Conservation (phyloP, 2,113 vertebrate genomes). For the Tetrao urogallus region DNA sequence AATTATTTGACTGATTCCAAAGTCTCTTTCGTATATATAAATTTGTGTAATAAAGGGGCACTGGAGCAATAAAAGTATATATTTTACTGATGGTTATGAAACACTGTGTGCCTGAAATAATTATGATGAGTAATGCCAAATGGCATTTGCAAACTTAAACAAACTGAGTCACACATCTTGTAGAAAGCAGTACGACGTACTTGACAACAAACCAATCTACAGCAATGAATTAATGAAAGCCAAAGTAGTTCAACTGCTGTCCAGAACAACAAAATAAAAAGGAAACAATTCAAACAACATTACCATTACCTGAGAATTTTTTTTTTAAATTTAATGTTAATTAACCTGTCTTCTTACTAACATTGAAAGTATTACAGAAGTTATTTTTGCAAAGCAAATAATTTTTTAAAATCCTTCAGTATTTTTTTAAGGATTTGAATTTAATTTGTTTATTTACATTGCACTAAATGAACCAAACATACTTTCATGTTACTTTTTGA, state of each 20-base stretch:
- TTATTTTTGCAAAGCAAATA: neutral
- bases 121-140: neutral
- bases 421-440: neutral
- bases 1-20: slow-evolving; percentile 20
- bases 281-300: neutral
- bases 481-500: neutral
- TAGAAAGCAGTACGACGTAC: neutral
- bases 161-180: neutral
- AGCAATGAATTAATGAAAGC: neutral
- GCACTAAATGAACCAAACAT: neutral
- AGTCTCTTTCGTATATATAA: neutral
- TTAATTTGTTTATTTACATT: neutral
- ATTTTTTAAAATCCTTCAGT: neutral
- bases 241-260: neutral
- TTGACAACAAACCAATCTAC: neutral
- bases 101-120: neutral
- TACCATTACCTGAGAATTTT: neutral
- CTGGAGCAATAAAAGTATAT: slow-evolving; percentile 14
- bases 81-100: slow-evolving; percentile 35
- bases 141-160: neutral
- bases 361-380: neutral
- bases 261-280: neutral
- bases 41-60: slow-evolving; percentile 12
- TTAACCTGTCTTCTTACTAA: neutral
- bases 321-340: neutral